Evolutionary conservation across 1,140 invertebrate species (phyloP).

Genomic region (Littorina saxatilis): DNA sequence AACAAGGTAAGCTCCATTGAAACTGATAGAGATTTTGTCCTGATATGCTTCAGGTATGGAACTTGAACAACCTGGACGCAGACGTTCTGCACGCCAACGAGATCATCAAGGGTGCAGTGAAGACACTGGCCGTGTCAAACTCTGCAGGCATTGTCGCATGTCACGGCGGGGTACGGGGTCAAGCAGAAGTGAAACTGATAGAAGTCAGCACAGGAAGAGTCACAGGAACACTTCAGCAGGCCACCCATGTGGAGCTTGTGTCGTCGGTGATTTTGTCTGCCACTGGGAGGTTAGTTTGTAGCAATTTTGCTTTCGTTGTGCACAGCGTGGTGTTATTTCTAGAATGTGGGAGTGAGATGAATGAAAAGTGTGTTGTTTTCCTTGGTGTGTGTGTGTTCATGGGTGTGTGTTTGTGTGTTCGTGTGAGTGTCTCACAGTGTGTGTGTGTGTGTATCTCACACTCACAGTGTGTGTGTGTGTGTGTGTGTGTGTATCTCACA

Average conservation of each 20-base stretch:
- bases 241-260: slow-evolving; percentile 44
- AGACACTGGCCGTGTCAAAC: slow-evolving; percentile 50
- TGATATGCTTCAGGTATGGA: slow-evolving; percentile 69
- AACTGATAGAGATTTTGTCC: too few species aligned
- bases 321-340: neutral
- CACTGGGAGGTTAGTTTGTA: slow-evolving; percentile 49
- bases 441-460: neutral
- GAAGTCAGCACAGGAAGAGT: slow-evolving; percentile 55
- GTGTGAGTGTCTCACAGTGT: too few species aligned
- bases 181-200: slow-evolving; percentile 61
- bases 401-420: neutral
- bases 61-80: slow-evolving; percentile 66
- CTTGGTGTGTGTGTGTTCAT: neutral
- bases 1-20: too few species aligned
- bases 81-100: slow-evolving; percentile 59
- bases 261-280: slow-evolving; percentile 52
- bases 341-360: neutral
- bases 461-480: neutral
- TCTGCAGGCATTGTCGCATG: slow-evolving; percentile 41
- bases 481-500: neutral
- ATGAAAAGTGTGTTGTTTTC: too few species aligned
- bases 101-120: slow-evolving; percentile 56
- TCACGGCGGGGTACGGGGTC: slow-evolving; percentile 9
- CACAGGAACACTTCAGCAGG: slow-evolving; percentile 56
- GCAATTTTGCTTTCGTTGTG: neutral